A percentile compares a stretch with the other conserved stretches of the same genome.
These are phyloP conservation scores for Phrynocephalus guinanensis DNA, from an alignment of 2,797 vertebrate species.

Conservation along the genomic window DNA sequence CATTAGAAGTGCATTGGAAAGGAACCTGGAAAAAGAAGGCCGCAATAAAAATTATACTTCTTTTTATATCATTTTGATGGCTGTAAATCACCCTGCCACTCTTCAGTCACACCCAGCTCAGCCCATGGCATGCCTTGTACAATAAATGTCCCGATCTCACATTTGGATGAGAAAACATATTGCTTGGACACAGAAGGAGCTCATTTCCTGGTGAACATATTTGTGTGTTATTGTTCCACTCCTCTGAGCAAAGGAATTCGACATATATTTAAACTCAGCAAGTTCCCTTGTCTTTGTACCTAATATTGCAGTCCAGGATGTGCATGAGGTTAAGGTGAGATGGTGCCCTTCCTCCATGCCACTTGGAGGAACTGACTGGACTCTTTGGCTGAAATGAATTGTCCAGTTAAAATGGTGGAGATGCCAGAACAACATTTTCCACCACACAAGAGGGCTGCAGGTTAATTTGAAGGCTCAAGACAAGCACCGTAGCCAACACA, in stretches of 20 bases:
- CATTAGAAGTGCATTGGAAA: constrained; percentile 9
- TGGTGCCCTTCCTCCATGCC: not conserved
- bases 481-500: not conserved
- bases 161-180: not conserved
- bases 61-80: not conserved
- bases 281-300: not conserved
- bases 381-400: not conserved
- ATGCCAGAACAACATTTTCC: not conserved
- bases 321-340: not conserved
- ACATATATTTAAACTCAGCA: not conserved
- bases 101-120: not conserved
- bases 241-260: not conserved
- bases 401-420: not conserved
- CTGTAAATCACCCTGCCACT: too few relatives aligned
- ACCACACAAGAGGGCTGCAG: too few relatives aligned
- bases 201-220: not conserved
- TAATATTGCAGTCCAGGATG: not conserved
- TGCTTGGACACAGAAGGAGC: not conserved
- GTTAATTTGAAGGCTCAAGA: not conserved
- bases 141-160: not conserved
- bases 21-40: not conserved
- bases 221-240: not conserved
- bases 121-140: not conserved
- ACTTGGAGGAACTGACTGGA: not conserved
- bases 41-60: not conserved